These are phyloP conservation scores for Scomberomorus guttatus DNA, from an alignment of 2,797 vertebrate species.

Conservation along the genomic window DNA sequence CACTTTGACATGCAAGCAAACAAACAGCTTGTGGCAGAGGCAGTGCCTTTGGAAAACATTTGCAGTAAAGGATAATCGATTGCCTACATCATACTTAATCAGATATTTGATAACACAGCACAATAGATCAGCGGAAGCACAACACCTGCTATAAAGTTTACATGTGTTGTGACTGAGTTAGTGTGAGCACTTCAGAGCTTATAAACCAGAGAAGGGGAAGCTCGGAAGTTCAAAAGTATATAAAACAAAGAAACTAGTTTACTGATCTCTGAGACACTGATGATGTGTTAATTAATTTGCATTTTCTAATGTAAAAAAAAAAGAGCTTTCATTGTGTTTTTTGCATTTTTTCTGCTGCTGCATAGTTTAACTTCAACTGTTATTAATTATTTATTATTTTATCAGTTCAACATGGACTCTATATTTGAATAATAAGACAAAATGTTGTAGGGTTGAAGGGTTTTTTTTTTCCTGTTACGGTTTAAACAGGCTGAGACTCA, in stretches of 20 bases:
- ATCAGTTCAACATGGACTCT: background rate
- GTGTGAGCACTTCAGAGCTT: background rate
- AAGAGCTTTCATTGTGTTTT: background rate
- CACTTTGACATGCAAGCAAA: slow-evolving; percentile 14
- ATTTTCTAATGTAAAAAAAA: no score
- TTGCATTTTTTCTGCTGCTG: background rate
- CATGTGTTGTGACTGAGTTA: background rate
- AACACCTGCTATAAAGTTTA: background rate
- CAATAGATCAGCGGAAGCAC: background rate
- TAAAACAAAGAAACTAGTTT: no score
- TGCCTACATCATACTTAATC: background rate
- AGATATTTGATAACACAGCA: background rate
- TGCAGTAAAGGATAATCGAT: slow-evolving; percentile 4
- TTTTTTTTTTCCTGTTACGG: background rate
- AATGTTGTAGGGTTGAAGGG: background rate
- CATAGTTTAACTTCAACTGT: background rate
- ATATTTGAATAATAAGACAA: slow-evolving; percentile 1
- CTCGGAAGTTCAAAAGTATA: no score
- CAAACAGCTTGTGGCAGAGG: background rate
- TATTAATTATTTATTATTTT: background rate
- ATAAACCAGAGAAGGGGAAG: no score
- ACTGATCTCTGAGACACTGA: no score
- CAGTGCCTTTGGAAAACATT: slow-evolving; percentile 2
- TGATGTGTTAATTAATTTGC: no score
- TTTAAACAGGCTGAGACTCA: background rate